phyloP scores from a whole-genome alignment of 2,888 invertebrate species.

The Uloborus plumipes region DNA sequence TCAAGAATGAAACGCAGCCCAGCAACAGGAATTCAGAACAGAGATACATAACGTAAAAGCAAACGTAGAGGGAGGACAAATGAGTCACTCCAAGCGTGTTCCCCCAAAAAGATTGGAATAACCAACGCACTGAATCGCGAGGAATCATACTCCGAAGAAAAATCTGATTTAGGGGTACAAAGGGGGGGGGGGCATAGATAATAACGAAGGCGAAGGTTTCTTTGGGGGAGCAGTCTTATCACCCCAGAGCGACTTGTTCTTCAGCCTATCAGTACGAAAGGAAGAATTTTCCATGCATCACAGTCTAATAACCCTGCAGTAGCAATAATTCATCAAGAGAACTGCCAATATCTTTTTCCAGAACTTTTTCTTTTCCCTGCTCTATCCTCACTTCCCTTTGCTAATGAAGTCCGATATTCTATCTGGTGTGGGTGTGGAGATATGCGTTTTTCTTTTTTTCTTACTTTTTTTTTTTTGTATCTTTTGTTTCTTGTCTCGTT shows the following conservation, averaged over 20 bases:
- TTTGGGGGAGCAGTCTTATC: conserved; percentile 30
- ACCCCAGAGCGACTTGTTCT: conserved; percentile 37
- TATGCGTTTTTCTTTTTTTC: conserved; percentile 21
- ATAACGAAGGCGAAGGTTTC: conserved; percentile 6
- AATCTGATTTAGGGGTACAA: conserved; percentile 23
- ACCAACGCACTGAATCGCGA: conserved; percentile 10
- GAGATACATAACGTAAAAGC: too few species aligned
- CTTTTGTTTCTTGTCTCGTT: conserved; percentile 14
- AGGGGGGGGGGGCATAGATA: conserved; percentile 17
- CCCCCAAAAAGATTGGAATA: too few species aligned
- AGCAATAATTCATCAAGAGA: conserved; percentile 55
- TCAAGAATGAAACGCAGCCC: too few species aligned
- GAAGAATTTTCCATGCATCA: conserved; percentile 46
- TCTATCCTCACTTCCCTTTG: not conserved
- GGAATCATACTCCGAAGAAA: conserved; percentile 8
- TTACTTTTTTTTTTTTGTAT: not conserved
- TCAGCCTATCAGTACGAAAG: conserved; percentile 5
- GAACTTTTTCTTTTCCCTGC: conserved; percentile 12
- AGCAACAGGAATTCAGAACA: too few species aligned
- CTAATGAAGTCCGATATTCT: conserved; percentile 62
- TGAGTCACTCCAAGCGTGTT: not conserved
- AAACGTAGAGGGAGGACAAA: too few species aligned
- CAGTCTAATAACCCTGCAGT: conserved; percentile 42
- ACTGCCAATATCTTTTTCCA: conserved; percentile 51
- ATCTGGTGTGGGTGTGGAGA: conserved; percentile 32